These are phyloP conservation scores for Actenoides lindsayi DNA, from an alignment of 2,113 vertebrate genomes.

Conservation along the genomic window DNA sequence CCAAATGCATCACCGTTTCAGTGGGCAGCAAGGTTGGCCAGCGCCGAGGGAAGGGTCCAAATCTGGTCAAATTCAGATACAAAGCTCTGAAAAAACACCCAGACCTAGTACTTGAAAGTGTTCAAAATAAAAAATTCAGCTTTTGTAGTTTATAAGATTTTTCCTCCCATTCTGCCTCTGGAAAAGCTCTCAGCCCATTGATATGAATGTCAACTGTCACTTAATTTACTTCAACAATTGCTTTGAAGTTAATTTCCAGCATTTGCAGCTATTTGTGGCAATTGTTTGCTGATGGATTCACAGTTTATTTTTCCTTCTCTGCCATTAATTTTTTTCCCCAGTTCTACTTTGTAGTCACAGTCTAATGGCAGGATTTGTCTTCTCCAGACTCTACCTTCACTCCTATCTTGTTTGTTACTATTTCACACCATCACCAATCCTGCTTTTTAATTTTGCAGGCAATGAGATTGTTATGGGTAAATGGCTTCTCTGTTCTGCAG, in stretches of 20 bases:
- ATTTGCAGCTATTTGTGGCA: neutral
- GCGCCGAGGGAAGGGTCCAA: neutral
- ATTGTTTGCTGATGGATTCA: neutral
- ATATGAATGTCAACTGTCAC: neutral
- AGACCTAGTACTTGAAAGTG: neutral
- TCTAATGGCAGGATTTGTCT: slow-evolving; percentile 19
- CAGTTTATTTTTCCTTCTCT: neutral
- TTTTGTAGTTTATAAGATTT: neutral
- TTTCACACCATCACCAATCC: neutral
- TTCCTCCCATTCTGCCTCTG: neutral
- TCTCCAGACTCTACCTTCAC: neutral
- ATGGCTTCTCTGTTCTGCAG: neutral
- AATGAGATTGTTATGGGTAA: slow-evolving; percentile 22
- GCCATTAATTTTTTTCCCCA: neutral
- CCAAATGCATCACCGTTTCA: neutral
- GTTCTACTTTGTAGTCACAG: neutral
- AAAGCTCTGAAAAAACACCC: neutral
- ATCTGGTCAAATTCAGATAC: neutral
- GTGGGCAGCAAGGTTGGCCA: neutral
- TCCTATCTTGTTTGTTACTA: slow-evolving; percentile 20
- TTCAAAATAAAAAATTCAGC: neutral
- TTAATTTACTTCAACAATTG: slow-evolving; percentile 47
- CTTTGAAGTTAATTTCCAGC: neutral
- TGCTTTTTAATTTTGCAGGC: neutral
- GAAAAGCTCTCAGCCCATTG: neutral